Evolutionary conservation across 2,888 invertebrate genomes (phyloP), one percentile per base, ranked within the genome.

Genomic region (Diaprepes abbreviatus): DNA sequence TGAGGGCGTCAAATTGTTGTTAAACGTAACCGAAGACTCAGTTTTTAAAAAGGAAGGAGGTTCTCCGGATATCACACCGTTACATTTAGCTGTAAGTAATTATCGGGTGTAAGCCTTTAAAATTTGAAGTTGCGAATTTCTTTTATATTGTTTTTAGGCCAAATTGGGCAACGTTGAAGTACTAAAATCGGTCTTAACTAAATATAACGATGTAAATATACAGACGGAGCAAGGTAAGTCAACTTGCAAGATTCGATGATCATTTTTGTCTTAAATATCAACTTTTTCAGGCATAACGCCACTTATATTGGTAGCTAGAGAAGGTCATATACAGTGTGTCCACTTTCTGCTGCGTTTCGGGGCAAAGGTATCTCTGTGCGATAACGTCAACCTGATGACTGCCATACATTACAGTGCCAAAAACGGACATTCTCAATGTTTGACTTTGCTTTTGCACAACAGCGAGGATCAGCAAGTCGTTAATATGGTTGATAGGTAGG

Each of bases 91-190:
- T 16, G 86, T 86, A 81, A 79, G 81, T 77, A n/a, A 35, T 12
- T 45, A 16, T 45, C 3, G 9, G 2, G 3, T 3, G 45, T 16
- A 17, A n/a, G n/a, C n/a, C n/a, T n/a, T n/a, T n/a, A n/a, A n/a
- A n/a, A n/a, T n/a, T n/a, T n/a, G n/a, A n/a, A n/a, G n/a, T n/a
- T n/a, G n/a, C n/a, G 17, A 9, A 40, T 38, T 33, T 62, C 12
- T 5, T n/a, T 24, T 7, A 3, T 54, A 4, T 21, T 9, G 9
- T 62, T 69, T 77, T 45, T 35, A 82, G 81, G 89, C 89, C 6
- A 88, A 87, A 79, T 84, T 87, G 75, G 89, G 89, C 21, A 88
- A 89, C 74, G 82, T 83, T 43, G 86, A 88, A 63, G 88, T 89
- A 12, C 78, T 90, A 43, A 84, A 84, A 55, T 81, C 86, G 50